Conservation (phyloP, 2,797 vertebrate genomes). For the Varecia variegata region DNA sequence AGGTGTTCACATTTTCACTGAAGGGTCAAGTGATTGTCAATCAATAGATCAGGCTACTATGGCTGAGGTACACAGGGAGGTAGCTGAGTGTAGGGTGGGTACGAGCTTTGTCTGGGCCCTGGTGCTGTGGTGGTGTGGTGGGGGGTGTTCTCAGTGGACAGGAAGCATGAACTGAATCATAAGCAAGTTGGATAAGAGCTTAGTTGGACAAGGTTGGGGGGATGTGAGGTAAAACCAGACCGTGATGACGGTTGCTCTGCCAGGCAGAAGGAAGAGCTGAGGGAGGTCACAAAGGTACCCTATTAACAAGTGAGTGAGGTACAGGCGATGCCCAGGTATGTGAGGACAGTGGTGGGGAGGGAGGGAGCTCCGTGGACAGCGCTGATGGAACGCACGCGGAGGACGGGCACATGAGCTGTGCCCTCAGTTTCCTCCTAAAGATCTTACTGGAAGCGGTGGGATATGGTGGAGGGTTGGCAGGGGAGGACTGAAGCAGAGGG, state of each 20-base stretch:
- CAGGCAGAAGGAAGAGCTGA: neutral
- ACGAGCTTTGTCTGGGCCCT: neutral
- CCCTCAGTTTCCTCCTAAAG: neutral
- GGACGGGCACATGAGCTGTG: neutral
- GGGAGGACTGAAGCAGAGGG: neutral
- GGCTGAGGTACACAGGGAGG: neutral
- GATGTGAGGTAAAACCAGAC: neutral
- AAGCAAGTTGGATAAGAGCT: neutral
- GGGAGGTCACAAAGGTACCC: neutral
- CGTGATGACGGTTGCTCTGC: rapidly evolving
- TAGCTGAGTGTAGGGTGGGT: neutral
- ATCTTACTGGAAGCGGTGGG: neutral
- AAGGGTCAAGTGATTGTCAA: neutral
- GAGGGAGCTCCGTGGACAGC: too few relatives aligned
- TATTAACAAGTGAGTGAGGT: too few relatives aligned
- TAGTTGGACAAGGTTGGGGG: neutral
- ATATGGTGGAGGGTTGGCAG: neutral
- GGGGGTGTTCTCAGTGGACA: neutral
- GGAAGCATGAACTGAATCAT: neutral
- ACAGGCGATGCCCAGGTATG: too few relatives aligned
- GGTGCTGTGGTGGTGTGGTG: neutral
- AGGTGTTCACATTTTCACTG: neutral
- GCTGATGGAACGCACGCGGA: rapidly evolving
- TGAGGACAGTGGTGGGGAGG: neutral
- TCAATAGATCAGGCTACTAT: neutral